These are phyloP conservation scores for Uloborus plumipes DNA, from an alignment of 2,888 invertebrate genomes.

Conservation along the genomic window DNA sequence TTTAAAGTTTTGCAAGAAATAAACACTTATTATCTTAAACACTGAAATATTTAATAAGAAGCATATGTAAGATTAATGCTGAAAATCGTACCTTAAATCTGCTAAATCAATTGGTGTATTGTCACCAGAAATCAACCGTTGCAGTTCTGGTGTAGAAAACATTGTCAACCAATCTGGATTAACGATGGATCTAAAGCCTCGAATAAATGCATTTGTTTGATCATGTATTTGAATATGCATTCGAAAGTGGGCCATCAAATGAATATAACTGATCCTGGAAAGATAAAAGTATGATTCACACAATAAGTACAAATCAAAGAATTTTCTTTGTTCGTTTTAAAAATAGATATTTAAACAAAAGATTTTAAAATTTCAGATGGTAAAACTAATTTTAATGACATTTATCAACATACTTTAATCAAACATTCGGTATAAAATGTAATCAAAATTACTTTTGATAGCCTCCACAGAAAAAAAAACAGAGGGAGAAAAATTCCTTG, in stretches of 20 bases:
- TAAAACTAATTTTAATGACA: no score
- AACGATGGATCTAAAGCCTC: constrained; percentile 94
- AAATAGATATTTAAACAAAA: no score
- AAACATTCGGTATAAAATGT: no score
- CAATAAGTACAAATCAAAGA: not conserved
- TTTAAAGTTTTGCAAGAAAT: not conserved
- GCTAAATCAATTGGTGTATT: constrained; percentile 89
- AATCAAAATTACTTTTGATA: no score
- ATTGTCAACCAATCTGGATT: constrained; percentile 94
- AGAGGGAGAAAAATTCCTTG: no score
- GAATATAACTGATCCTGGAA: constrained; percentile 94
- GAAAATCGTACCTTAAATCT: constrained; percentile 71
- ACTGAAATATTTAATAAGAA: no score
- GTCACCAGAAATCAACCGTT: constrained; percentile 95
- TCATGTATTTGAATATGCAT: constrained; percentile 98
- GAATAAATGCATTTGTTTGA: constrained; percentile 95
- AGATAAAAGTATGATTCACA: not conserved
- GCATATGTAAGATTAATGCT: no score
- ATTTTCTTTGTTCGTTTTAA: no score
- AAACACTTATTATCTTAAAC: no score
- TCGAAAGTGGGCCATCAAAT: constrained; percentile 97
- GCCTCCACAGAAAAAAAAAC: no score
- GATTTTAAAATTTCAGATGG: no score
- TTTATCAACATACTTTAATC: no score
- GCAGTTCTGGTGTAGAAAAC: constrained; percentile 96